Conservation (phyloP, 2,888 invertebrate species). For the Sipha maydis region DNA sequence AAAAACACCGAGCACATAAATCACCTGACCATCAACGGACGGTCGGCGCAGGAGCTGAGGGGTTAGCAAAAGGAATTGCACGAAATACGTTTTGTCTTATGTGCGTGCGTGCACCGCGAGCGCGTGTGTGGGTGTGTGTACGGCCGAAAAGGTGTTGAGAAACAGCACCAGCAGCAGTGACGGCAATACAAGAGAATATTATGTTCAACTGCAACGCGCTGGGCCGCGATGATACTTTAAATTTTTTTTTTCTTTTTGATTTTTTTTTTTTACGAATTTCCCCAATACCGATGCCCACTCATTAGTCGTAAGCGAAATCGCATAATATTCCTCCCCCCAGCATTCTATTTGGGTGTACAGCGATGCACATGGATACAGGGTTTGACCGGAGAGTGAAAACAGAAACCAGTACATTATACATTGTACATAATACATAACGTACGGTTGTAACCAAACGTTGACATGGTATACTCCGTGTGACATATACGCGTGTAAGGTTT, state of each 20-base stretch:
- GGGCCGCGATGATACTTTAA: not conserved
- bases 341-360: no score
- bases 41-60: not conserved
- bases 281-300: not conserved
- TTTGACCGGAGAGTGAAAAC: no score
- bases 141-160: slow-evolving; percentile 3
- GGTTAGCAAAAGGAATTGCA: slow-evolving; percentile 10
- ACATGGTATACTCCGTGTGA: no score
- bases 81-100: slow-evolving; percentile 50
- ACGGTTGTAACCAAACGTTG: no score
- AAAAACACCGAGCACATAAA: slow-evolving; percentile 33
- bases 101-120: no score
- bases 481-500: no score
- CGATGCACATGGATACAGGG: no score
- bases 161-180: not conserved
- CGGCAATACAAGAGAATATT: not conserved
- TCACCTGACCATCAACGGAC: slow-evolving; percentile 52
- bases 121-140: not conserved
- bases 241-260: not conserved
- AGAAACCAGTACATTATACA: no score
- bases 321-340: no score
- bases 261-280: not conserved
- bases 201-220: not conserved
- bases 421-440: no score
- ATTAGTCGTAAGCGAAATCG: no score